phyloP scores from a whole-genome alignment of 1,140 invertebrate genomes.

The Drosophila kepulauana region DNA sequence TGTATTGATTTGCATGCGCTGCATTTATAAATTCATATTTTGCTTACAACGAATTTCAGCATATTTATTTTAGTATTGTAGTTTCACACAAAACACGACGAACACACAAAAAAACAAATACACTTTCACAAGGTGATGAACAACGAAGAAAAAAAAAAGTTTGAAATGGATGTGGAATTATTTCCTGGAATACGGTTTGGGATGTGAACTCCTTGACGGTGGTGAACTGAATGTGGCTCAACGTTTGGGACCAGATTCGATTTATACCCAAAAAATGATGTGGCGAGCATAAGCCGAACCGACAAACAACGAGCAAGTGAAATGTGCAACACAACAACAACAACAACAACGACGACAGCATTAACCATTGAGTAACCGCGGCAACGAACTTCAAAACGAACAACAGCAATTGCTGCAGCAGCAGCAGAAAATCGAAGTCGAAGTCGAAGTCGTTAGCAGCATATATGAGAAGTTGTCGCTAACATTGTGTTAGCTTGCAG shows the following conservation, averaged over 20 bases:
- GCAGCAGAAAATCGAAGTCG: constrained; percentile 26
- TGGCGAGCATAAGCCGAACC: constrained; percentile 27
- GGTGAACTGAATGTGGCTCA: constrained; percentile 74
- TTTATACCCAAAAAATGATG: constrained; percentile 74
- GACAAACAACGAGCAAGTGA: constrained; percentile 51
- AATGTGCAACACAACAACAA: constrained; percentile 55
- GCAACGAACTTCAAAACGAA: constrained; percentile 75
- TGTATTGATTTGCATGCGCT: constrained; percentile 8
- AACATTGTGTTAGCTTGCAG: constrained; percentile 8
- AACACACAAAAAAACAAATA: constrained; percentile 42
- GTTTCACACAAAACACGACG: constrained; percentile 27
- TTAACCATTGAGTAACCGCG: constrained; percentile 47
- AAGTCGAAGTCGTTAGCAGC: constrained; percentile 52
- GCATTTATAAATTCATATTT: constrained; percentile 3
- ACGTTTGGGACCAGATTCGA: constrained; percentile 78
- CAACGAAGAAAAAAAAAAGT: not conserved
- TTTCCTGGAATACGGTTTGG: not conserved
- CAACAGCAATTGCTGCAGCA: constrained; percentile 4
- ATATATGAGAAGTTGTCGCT: constrained; percentile 45
- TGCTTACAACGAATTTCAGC: constrained; percentile 82
- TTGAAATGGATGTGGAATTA: not conserved
- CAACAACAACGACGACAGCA: constrained; percentile 11
- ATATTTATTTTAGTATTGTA: constrained; percentile 44
- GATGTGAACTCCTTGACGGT: constrained; percentile 61
- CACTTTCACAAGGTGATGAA: not conserved